These are phyloP conservation scores for Xanthorhoe spadicearia DNA, from an alignment of 2,888 invertebrate species.

Conservation along the genomic window DNA sequence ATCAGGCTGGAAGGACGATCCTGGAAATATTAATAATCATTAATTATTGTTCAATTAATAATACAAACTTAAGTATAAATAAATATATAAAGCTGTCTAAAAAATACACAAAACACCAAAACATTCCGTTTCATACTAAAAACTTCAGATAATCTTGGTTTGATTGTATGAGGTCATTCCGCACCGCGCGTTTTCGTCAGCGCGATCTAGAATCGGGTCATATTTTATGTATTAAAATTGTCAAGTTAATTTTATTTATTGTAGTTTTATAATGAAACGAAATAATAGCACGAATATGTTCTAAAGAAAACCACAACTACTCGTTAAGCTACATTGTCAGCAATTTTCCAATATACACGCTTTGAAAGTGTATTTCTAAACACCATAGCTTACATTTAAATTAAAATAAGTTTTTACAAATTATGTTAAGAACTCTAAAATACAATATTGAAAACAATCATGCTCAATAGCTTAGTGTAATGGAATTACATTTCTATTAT, in stretches of 20 bases:
- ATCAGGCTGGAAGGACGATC: slow-evolving; percentile 49
- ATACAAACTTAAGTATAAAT: slow-evolving; percentile 11
- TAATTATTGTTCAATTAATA: slow-evolving; percentile 18
- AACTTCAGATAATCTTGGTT: no score
- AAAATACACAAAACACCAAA: slow-evolving; percentile 9
- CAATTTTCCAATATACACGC: not conserved
- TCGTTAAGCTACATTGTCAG: not conserved
- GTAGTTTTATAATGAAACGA: slow-evolving; percentile 4
- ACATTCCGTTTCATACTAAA: slow-evolving; percentile 9
- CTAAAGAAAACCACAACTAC: not conserved
- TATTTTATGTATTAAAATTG: not conserved
- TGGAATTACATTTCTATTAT: slow-evolving; percentile 13
- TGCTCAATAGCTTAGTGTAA: slow-evolving; percentile 16
- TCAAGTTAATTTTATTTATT: not conserved
- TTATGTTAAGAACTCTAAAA: slow-evolving; percentile 1
- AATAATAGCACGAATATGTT: not conserved
- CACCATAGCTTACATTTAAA: not conserved
- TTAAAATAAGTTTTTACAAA: not conserved
- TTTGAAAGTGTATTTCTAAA: not conserved
- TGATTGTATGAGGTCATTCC: no score
- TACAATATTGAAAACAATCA: slow-evolving; percentile 14
- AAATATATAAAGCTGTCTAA: slow-evolving; percentile 21
- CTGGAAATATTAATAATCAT: slow-evolving; percentile 44
- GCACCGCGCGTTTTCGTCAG: no score
- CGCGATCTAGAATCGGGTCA: no score